phyloP scores from a whole-genome alignment of 2,113 vertebrate species.

The Siphamia tubifer region DNA sequence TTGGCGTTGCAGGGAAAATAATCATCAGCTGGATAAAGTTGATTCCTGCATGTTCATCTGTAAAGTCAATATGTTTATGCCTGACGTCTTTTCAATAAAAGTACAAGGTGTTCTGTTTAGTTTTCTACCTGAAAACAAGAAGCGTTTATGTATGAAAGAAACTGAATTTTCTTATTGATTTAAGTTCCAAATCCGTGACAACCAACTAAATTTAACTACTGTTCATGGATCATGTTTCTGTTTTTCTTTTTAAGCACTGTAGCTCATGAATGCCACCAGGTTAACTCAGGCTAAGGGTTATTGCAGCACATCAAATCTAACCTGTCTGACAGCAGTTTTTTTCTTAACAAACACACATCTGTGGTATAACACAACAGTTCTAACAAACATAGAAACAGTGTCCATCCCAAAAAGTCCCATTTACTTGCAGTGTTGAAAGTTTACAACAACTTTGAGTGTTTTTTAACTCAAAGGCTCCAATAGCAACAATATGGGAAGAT shows the following conservation, averaged over 20 bases:
- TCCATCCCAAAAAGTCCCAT: not conserved
- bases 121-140: not conserved
- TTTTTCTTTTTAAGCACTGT: not conserved
- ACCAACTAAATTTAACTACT: not conserved
- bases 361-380: not conserved
- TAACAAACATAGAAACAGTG: not conserved
- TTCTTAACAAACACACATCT: not conserved
- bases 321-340: constrained; percentile 5
- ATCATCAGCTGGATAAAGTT: too few species aligned
- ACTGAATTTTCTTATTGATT: not conserved
- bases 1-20: too few species aligned
- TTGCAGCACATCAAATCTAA: not conserved
- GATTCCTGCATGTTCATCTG: accelerated
- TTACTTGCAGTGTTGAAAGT: not conserved
- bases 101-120: not conserved
- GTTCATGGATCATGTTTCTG: not conserved
- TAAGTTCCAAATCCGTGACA: not conserved
- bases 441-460: too few species aligned
- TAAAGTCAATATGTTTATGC: not conserved
- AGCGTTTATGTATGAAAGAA: not conserved
- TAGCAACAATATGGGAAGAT: too few species aligned
- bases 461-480: too few species aligned
- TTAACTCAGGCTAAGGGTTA: not conserved
- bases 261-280: not conserved
- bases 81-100: not conserved